Conservation (phyloP, 2,113 vertebrate species). For the Pampusana beccarii region DNA sequence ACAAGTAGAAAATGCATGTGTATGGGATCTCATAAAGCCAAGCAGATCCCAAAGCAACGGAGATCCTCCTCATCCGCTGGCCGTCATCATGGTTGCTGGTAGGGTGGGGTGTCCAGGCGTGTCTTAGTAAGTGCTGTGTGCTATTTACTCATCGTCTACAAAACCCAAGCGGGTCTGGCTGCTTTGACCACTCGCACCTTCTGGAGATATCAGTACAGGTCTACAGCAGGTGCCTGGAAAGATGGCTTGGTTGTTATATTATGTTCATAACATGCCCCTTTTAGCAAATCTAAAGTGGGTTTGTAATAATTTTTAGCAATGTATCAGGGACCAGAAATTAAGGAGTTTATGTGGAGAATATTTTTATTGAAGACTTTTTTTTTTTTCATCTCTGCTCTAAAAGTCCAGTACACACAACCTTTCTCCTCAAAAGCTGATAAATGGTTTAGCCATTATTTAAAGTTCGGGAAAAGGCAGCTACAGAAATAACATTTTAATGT, state of each 20-base stretch:
- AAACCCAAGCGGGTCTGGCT: neutral
- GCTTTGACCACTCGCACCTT: neutral
- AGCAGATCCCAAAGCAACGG: neutral
- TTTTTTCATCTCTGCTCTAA: neutral
- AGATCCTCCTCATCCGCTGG: neutral
- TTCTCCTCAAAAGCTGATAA: conserved; percentile 77
- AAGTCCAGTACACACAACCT: conserved; percentile 20
- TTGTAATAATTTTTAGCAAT: neutral
- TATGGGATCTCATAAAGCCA: neutral
- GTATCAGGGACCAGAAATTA: conserved; percentile 9
- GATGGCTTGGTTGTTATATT: neutral
- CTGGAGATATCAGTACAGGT: neutral
- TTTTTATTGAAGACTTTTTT: neutral
- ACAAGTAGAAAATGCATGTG: neutral
- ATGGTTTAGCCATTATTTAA: conserved; percentile 79
- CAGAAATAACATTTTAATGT: conserved; percentile 85
- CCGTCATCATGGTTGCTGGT: fast-evolving
- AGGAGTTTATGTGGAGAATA: neutral
- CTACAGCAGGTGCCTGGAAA: conserved; percentile 37
- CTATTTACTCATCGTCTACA: neutral
- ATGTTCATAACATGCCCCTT: neutral
- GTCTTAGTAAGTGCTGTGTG: neutral
- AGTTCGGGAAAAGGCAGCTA: conserved; percentile 74
- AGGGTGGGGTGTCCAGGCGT: neutral
- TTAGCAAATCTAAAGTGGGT: neutral